A percentile compares a stretch with the other conserved stretches of the same genome.
Evolutionary conservation across 2,888 invertebrate genomes (phyloP).

Genomic region (Hirtodrosophila duncani): DNA sequence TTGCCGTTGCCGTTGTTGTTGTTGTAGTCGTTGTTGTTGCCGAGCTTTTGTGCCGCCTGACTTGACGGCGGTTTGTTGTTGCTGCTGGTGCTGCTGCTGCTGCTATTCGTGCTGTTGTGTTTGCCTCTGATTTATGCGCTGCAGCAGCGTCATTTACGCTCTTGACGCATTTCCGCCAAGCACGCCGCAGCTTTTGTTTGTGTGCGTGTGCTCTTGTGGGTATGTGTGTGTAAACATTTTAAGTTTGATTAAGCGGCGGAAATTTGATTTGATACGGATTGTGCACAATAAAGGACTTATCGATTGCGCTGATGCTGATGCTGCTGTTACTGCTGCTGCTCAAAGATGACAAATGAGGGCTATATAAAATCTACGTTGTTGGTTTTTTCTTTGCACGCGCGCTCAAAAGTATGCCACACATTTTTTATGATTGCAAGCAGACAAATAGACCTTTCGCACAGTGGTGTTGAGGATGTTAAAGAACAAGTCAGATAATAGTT

Average conservation of each 20-base stretch:
- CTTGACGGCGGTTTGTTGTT: not conserved
- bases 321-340: slow-evolving; percentile 10
- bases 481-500: too few relatives aligned
- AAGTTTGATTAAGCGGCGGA: slow-evolving; percentile 65
- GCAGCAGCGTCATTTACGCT: slow-evolving; percentile 52
- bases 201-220: slow-evolving; percentile 18
- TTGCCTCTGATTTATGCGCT: slow-evolving; percentile 57
- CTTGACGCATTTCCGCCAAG: slow-evolving; percentile 62
- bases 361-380: slow-evolving; percentile 34
- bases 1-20: slow-evolving; percentile 10
- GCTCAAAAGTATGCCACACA: slow-evolving; percentile 24
- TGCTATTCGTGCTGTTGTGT: slow-evolving; percentile 1
- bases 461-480: too few relatives aligned
- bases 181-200: slow-evolving; percentile 48
- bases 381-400: slow-evolving; percentile 9
- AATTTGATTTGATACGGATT: slow-evolving; percentile 61
- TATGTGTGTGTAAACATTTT: slow-evolving; percentile 54
- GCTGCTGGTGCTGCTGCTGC: too few relatives aligned
- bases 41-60: slow-evolving; percentile 17
- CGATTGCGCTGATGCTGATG: slow-evolving; percentile 36
- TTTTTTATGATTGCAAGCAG: slow-evolving; percentile 24
- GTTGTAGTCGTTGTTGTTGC: slow-evolving; percentile 12
- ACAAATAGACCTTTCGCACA: too few relatives aligned
- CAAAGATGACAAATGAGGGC: slow-evolving; percentile 59
- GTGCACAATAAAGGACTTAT: slow-evolving; percentile 41